Evolutionary conservation across 2,797 vertebrate species (phyloP).

Genomic region (Knipowitschia caucasica): DNA sequence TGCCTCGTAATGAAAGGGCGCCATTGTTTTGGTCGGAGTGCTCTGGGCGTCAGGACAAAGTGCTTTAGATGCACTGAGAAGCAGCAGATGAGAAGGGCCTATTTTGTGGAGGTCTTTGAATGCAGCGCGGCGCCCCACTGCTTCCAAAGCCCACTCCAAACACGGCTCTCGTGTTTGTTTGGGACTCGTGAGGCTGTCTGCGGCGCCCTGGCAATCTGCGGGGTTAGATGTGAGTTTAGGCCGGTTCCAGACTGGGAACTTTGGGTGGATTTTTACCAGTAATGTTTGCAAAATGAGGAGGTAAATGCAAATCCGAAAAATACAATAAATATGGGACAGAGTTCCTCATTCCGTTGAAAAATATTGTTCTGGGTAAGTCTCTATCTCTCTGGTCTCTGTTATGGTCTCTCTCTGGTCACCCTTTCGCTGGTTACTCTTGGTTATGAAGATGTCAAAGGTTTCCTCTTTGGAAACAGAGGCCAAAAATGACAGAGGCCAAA

Average conservation of each 20-base stretch:
- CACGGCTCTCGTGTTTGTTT: constrained; percentile 35
- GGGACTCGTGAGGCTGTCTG: constrained; percentile 27
- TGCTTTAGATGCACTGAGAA: constrained; percentile 19
- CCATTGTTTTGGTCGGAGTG: constrained; percentile 34
- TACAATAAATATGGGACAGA: too few species aligned
- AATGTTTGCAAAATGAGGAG: too few species aligned
- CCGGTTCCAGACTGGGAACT: constrained; percentile 3
- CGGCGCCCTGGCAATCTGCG: constrained; percentile 19
- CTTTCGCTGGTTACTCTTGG: too few species aligned
- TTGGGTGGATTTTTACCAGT: too few species aligned
- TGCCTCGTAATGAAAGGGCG: constrained; percentile 38
- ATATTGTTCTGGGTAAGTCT: too few species aligned
- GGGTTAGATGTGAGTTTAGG: constrained; percentile 21
- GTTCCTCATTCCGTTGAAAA: too few species aligned
- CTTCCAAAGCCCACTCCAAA: constrained; percentile 29
- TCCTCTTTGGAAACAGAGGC: too few species aligned
- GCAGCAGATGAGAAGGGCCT: constrained; percentile 38
- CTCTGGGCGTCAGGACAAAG: constrained; percentile 26
- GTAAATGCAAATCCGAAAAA: too few species aligned
- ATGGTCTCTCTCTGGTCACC: too few species aligned
- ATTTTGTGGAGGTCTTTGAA: constrained; percentile 46
- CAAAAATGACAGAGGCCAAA: too few species aligned
- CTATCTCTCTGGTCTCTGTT: too few species aligned
- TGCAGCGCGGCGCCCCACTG: constrained; percentile 29
- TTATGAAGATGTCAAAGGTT: too few species aligned